phyloP scores from a whole-genome alignment of 1,140 invertebrate genomes.

The Zaprionus kolodkinae region DNA sequence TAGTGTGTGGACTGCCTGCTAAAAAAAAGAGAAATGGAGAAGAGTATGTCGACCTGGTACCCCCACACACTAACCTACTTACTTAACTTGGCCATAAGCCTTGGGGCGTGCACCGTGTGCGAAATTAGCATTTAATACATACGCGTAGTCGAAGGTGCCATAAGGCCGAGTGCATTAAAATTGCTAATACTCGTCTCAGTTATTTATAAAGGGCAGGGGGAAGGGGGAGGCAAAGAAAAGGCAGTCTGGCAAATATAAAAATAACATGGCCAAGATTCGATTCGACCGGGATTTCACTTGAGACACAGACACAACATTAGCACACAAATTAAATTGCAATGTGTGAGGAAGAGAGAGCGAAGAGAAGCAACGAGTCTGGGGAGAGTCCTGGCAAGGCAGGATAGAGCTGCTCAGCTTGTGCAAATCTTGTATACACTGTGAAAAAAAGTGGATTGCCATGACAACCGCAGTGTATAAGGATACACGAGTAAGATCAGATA shows the following conservation, averaged over 20 bases:
- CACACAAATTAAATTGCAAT: conserved; percentile 53
- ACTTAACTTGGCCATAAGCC: conserved; percentile 33
- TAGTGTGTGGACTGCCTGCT: conserved; percentile 46
- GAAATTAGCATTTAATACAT: conserved; percentile 76
- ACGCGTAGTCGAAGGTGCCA: conserved; percentile 43
- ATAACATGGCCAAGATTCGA: conserved; percentile 8
- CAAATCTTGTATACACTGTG: not conserved
- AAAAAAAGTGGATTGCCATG: not conserved
- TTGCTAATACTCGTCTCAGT: conserved; percentile 66
- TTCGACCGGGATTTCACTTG: conserved; percentile 25
- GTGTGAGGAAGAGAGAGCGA: not conserved
- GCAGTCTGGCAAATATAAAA: conserved; percentile 5
- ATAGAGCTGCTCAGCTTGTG: not conserved
- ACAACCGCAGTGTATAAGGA: not conserved
- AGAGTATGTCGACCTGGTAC: conserved; percentile 1
- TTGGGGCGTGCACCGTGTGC: conserved; percentile 50
- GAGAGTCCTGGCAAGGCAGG: too few relatives aligned
- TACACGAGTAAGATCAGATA: not conserved
- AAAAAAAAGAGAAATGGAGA: not conserved
- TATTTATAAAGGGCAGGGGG: conserved; percentile 36
- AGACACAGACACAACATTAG: conserved; percentile 39
- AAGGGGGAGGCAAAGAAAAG: not conserved
- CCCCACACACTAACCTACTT: not conserved
- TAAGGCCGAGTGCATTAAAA: conserved; percentile 67
- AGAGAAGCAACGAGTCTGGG: not conserved